Base-by-base conservation (phyloP, 2,888 invertebrate genomes). In the Tipula lateralis region DNA sequence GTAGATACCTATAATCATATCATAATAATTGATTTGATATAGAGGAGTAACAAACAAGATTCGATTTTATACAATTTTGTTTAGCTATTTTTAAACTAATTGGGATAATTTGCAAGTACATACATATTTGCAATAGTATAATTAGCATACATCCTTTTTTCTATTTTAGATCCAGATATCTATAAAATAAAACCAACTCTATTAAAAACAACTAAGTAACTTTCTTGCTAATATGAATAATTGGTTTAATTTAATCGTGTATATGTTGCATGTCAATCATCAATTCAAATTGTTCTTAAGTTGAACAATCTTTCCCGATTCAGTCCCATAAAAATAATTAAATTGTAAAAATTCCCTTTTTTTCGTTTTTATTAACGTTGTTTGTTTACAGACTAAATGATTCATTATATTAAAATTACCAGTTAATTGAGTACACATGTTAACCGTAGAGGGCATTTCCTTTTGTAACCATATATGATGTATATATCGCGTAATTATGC, bases 21-120 rank as follows among this genome's bases (percentile, higher is more conserved):
- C 19, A 66, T 24, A 66, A 66, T 66, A 66, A 66, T 66, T 66
- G 66, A 66, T 66, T 66, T 66, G 66, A 66, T 66, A 66, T 66
- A 50, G 16, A 50, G 44, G 44, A 50, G 16, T 50, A 12, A 66
- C 66, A 66, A 66, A 66, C 24, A 66, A 12, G 66, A 66, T 66
- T 66, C 66, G 9, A 24, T 24, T 66, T 66, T 66, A 66, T 66
- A 24, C 9, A 24, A 24, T 66, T 66, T 66, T 66, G 24, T 66
- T 66, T 24, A 66, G 19, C 66, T 66, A 66, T 66, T 66, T 66
- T 66, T 66, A 66, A 24, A 2, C 24, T 66, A 66, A 66, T 66
- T 66, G 66, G 24, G 24, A 66, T 66, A 66, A 66, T 66, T 66
- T 66, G 66, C 66, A 66, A 66, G 24, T 66, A 66, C 24, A 66